Percentiles rank a stretch among this genome's conserved stretches.
Conservation (phyloP, 2,113 vertebrate genomes). For the Numenius arquata region DNA sequence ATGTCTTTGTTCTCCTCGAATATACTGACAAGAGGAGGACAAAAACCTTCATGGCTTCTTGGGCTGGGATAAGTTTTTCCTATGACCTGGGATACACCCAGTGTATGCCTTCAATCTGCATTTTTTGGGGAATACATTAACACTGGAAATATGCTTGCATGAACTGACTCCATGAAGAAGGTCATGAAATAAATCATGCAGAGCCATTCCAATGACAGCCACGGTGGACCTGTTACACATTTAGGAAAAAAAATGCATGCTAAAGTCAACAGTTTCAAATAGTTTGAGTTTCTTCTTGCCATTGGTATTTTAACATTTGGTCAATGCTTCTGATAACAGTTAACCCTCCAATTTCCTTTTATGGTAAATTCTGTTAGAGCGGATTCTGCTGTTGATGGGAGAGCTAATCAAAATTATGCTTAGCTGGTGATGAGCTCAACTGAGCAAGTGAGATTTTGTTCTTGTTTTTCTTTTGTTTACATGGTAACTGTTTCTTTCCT, state of each 20-base stretch:
- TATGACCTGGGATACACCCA: neutral
- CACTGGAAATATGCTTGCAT: neutral
- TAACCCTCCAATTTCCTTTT: constrained; percentile 28
- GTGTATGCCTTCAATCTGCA: neutral
- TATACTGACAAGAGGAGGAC: neutral
- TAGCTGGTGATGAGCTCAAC: constrained; percentile 34
- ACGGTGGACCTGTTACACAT: neutral
- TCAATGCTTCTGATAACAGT: neutral
- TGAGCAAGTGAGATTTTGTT: neutral
- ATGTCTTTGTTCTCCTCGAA: neutral
- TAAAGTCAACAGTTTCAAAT: neutral
- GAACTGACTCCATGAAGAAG: neutral
- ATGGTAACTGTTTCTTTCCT: constrained; percentile 31
- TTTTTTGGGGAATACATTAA: neutral
- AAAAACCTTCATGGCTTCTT: neutral
- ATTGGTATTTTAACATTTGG: neutral
- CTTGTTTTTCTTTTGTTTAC: constrained; percentile 65
- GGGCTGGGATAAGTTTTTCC: neutral
- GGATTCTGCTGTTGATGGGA: neutral
- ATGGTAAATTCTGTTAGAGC: neutral
- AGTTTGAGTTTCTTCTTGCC: neutral
- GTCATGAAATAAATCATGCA: neutral
- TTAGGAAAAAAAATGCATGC: neutral
- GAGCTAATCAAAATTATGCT: constrained; percentile 15
- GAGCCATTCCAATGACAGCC: neutral